Evolutionary conservation across 2,797 vertebrate species (phyloP), one percentile per base, ranked within the genome.

Genomic region (Rhadinocentrus ornatus): DNA sequence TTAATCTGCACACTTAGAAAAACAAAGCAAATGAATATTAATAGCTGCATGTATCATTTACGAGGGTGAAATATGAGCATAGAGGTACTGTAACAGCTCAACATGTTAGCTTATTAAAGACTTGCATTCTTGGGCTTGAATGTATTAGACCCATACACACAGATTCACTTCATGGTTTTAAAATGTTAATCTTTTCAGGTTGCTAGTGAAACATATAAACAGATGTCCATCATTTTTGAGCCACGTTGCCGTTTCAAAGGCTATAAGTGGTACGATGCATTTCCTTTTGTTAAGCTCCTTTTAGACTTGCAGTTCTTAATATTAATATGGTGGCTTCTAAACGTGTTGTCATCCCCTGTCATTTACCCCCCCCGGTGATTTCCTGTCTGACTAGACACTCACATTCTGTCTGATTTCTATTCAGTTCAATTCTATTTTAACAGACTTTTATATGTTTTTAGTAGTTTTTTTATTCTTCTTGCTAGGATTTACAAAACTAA

Each of bases 1-100:
- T 80, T 78, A 56, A 84, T 75, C 31, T 48, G 74, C 56, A 35
- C 4, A 8, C 52, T 68, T 44, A 27, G 29, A 53, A 34, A 54
- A 70, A 56, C 1, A 29, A 34, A 56, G 74, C 60, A 58, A 71
- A 80, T 54, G 62, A 70, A 69, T 53, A 82, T 72, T 11, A 2
- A 35, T 27, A 56, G 68, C 16, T 58, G 48, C 2, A 44, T 57
- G 69, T 7, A 1, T 34, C 24, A 52, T 70, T 52, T 54, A 39
- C 54, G 37, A 55, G 35, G 24, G 26, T 53, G 67, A 82, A 69
- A 77, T 71, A 71, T 31, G 69, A 66, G 56, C 16, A 8, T 53
- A 24, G 59, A 65, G 41, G n/a, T 55, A 29, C n/a, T 69, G 46
- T 55, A 69, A 64, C 63, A 60, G 60, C 53, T 6, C 20, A 44